Percentiles rank a stretch among this genome's conserved stretches.
These are phyloP conservation scores for Quadroppia sp. DNA, from an alignment of 2,888 invertebrate genomes.

Conservation along the genomic window DNA sequence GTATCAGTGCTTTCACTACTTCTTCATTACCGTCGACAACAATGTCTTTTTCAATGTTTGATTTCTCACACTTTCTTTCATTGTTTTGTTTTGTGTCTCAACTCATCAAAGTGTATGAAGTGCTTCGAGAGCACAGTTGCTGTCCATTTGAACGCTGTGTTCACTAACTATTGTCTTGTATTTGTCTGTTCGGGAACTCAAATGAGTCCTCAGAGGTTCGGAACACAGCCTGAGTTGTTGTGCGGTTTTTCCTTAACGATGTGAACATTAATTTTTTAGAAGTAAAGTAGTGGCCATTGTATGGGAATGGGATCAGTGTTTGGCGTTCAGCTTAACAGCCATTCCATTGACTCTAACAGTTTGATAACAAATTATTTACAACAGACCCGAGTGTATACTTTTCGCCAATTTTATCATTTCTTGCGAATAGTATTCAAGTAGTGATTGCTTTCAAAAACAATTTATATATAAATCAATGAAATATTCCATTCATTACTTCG, in stretches of 20 bases:
- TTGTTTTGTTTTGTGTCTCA: neutral
- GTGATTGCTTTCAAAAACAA: neutral
- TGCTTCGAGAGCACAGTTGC: neutral
- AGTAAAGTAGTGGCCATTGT: slow-evolving; percentile 17
- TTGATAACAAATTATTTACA: slow-evolving; percentile 32
- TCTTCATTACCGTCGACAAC: slow-evolving; percentile 6
- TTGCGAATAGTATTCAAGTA: neutral
- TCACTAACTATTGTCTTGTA: neutral
- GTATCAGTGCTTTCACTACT: slow-evolving; percentile 14
- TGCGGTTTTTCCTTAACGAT: slow-evolving; percentile 27
- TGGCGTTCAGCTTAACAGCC: neutral
- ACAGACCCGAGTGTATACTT: slow-evolving; percentile 17
- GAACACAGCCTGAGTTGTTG: slow-evolving; percentile 15
- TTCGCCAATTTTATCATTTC: slow-evolving; percentile 23
- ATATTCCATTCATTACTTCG: no score
- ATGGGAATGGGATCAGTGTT: neutral
- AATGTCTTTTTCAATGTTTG: slow-evolving; percentile 2
- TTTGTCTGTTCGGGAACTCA: neutral
- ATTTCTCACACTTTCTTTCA: neutral
- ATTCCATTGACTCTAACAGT: slow-evolving; percentile 2
- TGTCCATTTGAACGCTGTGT: slow-evolving; percentile 2
- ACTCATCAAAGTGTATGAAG: neutral
- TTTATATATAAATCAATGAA: no score
- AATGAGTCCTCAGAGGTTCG: slow-evolving; percentile 18
- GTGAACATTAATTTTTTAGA: slow-evolving; percentile 27